Evolutionary conservation across 1,140 invertebrate genomes (phyloP), one percentile per base, ranked within the genome.

Genomic region (Cotesia chilonis): DNA sequence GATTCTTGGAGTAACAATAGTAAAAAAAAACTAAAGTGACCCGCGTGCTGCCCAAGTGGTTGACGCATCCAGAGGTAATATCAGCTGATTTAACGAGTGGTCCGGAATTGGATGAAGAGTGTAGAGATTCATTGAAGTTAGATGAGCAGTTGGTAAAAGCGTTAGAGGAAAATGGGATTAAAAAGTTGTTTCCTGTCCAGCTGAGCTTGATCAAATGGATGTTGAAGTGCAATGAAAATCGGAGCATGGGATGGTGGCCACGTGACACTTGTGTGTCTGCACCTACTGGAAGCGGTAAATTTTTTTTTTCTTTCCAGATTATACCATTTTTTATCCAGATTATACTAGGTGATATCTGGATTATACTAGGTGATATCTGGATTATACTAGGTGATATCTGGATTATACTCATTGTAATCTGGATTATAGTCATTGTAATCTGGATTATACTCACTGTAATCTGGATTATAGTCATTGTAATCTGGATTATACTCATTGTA

Each of bases 221-320:
- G 51, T 79, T 96, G 5, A 84, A 91, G 73, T 89, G 89, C 72
- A 87, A 91, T 70, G 84, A 88, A 54, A 87, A 90, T 71, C 89
- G 90, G 52, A 78, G 85, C 71, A 83, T 88, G 1, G 81, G 81
- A 12, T 89, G 91, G 74, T 90, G 93, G 84, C 92, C 94, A 0
- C 89, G 91, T 75, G 98, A 99, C 85, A 89, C 98, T n/a, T 99
- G 97, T 88, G 94, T 99, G 51, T 98, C 96, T 28, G 96, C 97
- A 55, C 96, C 97, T 20, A 99, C 98, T 12, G 98, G 98, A 9
- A 98, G 96, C 90, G 98, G 98, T 79, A 71, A 60, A 57, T 68
- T 68, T 12, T 12, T 14, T 68, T 59, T 5, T 36, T 41, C 14
- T 37, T 37, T 17, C 17, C 17, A 17, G 17, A 17, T 17, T 17